phyloP scores from a whole-genome alignment of 1,140 invertebrate species.

The Philopotamus ludificatus region DNA sequence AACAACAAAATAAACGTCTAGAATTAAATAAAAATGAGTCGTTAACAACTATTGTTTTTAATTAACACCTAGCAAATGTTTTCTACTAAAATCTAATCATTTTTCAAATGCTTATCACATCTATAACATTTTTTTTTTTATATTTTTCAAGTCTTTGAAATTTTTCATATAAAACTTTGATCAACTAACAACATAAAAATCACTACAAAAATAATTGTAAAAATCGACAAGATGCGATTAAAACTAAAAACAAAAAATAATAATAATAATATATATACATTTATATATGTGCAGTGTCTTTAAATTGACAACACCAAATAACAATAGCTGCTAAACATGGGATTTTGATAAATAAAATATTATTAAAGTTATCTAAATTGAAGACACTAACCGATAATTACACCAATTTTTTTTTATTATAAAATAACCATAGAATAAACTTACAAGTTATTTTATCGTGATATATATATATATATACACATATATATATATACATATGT shows the following conservation, averaged over 20 bases:
- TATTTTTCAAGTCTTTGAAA: background rate
- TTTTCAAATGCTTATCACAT: constrained; percentile 32
- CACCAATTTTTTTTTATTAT: background rate
- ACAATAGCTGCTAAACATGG: constrained; percentile 2
- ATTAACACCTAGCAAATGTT: constrained; percentile 24
- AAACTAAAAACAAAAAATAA: constrained; percentile 15
- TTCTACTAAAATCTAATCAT: constrained; percentile 26
- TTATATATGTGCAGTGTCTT: constrained; percentile 11
- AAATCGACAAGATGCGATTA: constrained; percentile 13
- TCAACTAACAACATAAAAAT: constrained; percentile 25
- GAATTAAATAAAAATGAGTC: constrained; percentile 31
- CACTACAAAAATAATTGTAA: constrained; percentile 23
- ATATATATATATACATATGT: background rate
- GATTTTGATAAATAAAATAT: constrained; percentile 4
- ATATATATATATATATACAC: background rate
- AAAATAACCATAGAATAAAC: background rate
- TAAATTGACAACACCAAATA: background rate
- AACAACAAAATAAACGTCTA: constrained; percentile 17
- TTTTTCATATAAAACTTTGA: constrained; percentile 23
- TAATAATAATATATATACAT: too few species aligned
- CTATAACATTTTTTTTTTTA: constrained; percentile 23
- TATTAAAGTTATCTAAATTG: background rate
- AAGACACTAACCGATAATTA: constrained; percentile 8
- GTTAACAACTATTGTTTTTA: constrained; percentile 35
- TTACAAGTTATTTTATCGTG: too few species aligned